Base-by-base conservation (phyloP, 2,888 invertebrate species). In the Blastobasis lacticolella region DNA sequence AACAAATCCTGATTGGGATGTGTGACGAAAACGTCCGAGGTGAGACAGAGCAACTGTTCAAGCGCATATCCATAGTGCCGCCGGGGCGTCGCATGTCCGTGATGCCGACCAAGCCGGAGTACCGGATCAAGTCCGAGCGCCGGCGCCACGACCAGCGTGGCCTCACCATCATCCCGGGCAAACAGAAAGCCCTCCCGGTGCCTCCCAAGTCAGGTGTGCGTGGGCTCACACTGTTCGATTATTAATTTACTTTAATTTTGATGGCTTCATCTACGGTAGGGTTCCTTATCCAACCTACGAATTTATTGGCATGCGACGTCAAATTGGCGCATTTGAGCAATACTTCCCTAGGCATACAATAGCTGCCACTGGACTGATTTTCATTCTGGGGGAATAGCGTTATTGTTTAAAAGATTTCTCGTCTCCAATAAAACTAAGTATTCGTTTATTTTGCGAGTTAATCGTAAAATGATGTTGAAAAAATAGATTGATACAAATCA, bases 41-140 rank as follows among this genome's bases (percentile, higher is more conserved):
- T 43, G 85, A 83, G 51, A 75, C 79, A 6, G 63, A 69, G 57
- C 82, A 86, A 41, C 54, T 85, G 55, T 87, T 84, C 60, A 86
- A 86, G 62, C 74, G 82, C 41, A 84, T 85, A 75, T 80, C 86
- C 8, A 78, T 72, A 0, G 78, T 86, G 43, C 88, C 85, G 0
- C 48, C 63, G 0, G 87, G 84, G 1, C 71, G 85, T 8, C 74
- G 81, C 37, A 85, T 82, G 66, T 75, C 80, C n/a, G 87, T 81
- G 52, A 60, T 85, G 53, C 87, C 80, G n/a, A 68, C 75, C 36
- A 78, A 81, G 58, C 23, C 23, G 23, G 23, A 23, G 23, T 23
- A 23, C 23, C 71, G 69, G 4, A 42, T 51, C 1, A 59, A 49
- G 1, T 60, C 77, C 5, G 87, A 80, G 62, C 78, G 86, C 36